A percentile compares a stretch with the other conserved stretches of the same genome.
phyloP scores from a whole-genome alignment of 2,888 invertebrate genomes.

The Creontiades dilutus region DNA sequence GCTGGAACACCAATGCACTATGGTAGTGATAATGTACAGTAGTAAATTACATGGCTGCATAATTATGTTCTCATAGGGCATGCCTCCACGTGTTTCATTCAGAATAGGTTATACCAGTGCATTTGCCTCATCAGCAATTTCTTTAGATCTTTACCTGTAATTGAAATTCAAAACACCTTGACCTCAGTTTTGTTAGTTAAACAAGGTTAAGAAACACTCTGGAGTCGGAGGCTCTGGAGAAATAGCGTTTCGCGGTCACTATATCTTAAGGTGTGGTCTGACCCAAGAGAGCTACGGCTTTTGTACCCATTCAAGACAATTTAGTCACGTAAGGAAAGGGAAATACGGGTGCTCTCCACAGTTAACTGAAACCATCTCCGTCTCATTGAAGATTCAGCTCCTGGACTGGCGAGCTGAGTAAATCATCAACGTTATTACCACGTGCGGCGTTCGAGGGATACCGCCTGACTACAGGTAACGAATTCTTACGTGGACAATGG shows the following conservation, averaged over 20 bases:
- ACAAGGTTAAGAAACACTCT: not conserved
- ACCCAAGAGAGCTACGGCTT: constrained; percentile 50
- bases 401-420: constrained; percentile 45
- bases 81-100: too few species aligned
- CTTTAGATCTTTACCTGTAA: too few species aligned
- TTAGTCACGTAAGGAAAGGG: constrained; percentile 71
- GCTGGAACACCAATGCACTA: too few species aligned
- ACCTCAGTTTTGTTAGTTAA: not conserved
- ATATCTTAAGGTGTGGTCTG: constrained; percentile 52
- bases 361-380: constrained; percentile 5
- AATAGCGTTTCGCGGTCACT: constrained; percentile 50
- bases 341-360: constrained; percentile 49
- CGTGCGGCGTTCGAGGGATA: constrained; percentile 17
- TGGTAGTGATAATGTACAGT: too few species aligned
- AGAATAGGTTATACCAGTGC: too few species aligned
- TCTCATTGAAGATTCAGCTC: constrained; percentile 57
- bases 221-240: constrained; percentile 12
- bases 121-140: too few species aligned
- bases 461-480: not conserved
- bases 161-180: constrained; percentile 1
- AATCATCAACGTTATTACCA: constrained; percentile 48
- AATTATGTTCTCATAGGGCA: too few species aligned
- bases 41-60: too few species aligned
- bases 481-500: constrained; percentile 1
- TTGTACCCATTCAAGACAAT: constrained; percentile 63